Conservation (phyloP, 2,113 vertebrate genomes). For the Conger conger region DNA sequence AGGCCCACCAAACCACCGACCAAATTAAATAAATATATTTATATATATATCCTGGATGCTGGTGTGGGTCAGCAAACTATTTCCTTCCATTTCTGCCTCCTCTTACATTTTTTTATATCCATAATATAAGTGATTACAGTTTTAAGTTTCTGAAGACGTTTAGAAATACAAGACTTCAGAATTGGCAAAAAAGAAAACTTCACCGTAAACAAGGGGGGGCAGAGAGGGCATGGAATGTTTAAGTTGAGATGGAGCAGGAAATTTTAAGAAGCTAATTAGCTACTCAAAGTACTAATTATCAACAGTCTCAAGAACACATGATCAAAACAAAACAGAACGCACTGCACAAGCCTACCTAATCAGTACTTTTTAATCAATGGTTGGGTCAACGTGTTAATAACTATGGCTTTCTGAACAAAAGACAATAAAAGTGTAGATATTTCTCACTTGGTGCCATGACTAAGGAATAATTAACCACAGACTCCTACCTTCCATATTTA, state of each 20-base stretch:
- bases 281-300: not conserved
- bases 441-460: too few relatives aligned
- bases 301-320: not conserved
- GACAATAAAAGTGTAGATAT: too few relatives aligned
- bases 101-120: not conserved
- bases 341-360: not conserved
- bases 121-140: not conserved
- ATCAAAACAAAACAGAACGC: too few relatives aligned
- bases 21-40: constrained; percentile 23
- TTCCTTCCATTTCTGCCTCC: not conserved
- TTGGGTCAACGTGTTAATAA: not conserved
- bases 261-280: not conserved
- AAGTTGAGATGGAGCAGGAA: not conserved
- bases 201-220: not conserved
- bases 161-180: not conserved
- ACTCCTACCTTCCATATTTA: too few relatives aligned
- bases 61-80: not conserved
- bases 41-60: not conserved
- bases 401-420: too few relatives aligned
- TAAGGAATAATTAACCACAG: too few relatives aligned
- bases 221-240: not conserved
- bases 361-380: not conserved
- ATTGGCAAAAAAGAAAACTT: not conserved
- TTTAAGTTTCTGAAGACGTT: not conserved
- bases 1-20: not conserved